Evolutionary conservation across 2,888 invertebrate species (phyloP).

Genomic region (Eristalinus aeneus): DNA sequence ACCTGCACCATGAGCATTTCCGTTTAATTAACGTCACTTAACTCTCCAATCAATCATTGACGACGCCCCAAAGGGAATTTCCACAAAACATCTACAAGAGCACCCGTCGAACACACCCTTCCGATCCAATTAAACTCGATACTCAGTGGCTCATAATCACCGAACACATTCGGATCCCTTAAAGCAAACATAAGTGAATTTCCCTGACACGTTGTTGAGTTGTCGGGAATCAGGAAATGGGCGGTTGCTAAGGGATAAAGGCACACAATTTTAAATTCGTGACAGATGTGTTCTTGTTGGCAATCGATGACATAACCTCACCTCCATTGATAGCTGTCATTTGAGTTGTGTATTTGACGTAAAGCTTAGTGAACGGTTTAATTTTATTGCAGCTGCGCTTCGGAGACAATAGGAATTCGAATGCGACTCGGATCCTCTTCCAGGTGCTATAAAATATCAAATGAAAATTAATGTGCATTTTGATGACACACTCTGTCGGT

Average conservation of each 20-base stretch:
- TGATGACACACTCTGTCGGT: constrained; percentile 10
- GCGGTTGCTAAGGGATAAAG: background rate
- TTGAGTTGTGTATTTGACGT: background rate
- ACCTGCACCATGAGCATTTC: background rate
- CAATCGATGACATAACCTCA: background rate
- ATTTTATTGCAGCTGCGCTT: constrained; percentile 10
- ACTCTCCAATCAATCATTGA: background rate
- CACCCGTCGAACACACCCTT: background rate
- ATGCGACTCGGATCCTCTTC: background rate
- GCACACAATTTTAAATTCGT: background rate
- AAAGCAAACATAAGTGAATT: background rate
- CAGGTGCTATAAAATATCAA: constrained; percentile 10
- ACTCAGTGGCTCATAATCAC: background rate
- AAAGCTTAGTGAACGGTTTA: background rate
- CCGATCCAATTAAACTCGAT: background rate
- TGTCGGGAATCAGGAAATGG: constrained; percentile 17
- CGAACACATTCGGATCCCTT: background rate
- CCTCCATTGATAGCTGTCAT: background rate
- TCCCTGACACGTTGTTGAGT: background rate
- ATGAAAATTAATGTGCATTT: constrained; percentile 24
- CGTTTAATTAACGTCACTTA: background rate
- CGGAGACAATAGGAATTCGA: constrained; percentile 6
- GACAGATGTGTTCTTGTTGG: constrained; percentile 21
- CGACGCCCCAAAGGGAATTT: background rate
- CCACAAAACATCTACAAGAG: background rate